Evolutionary conservation across 2,113 vertebrate species (phyloP).

Genomic region (Tenebrosternarchus preto): DNA sequence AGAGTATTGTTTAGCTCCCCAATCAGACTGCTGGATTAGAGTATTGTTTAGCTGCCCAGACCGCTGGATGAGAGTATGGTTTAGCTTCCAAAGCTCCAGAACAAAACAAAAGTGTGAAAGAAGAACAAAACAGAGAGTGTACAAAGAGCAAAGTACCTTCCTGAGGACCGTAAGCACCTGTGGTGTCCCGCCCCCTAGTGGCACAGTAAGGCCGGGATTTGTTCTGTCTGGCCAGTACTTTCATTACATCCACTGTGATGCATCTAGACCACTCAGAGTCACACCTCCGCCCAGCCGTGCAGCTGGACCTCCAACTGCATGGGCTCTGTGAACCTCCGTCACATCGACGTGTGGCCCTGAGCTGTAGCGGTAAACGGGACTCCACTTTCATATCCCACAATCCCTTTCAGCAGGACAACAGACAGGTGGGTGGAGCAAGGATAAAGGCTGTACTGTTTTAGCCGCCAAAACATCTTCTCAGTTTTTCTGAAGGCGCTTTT

Average conservation of each 20-base stretch:
- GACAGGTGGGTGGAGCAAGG: no score
- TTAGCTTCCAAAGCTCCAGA: constrained; percentile 42
- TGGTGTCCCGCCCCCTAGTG: not conserved
- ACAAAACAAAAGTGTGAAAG: constrained; percentile 1
- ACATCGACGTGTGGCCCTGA: no score
- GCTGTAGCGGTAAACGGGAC: no score
- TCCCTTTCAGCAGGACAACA: no score
- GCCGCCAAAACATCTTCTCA: no score
- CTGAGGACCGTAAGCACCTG: not conserved
- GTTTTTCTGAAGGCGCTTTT: no score
- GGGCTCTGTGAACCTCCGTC: no score
- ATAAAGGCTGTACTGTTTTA: no score
- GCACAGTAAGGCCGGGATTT: not conserved
- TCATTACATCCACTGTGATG: not conserved
- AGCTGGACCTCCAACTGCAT: no score
- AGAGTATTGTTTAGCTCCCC: constrained; percentile 62
- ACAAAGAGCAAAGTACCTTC: not conserved
- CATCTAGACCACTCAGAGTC: not conserved
- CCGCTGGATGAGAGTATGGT: constrained; percentile 55
- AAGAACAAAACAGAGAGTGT: not conserved
- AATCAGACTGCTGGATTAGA: constrained; percentile 53
- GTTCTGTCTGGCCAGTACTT: not conserved
- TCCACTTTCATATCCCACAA: no score
- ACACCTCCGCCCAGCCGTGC: no score
- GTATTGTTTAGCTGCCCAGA: constrained; percentile 57